These are phyloP conservation scores for Autographa pulchrina DNA, from an alignment of 2,888 invertebrate species.

Conservation along the genomic window DNA sequence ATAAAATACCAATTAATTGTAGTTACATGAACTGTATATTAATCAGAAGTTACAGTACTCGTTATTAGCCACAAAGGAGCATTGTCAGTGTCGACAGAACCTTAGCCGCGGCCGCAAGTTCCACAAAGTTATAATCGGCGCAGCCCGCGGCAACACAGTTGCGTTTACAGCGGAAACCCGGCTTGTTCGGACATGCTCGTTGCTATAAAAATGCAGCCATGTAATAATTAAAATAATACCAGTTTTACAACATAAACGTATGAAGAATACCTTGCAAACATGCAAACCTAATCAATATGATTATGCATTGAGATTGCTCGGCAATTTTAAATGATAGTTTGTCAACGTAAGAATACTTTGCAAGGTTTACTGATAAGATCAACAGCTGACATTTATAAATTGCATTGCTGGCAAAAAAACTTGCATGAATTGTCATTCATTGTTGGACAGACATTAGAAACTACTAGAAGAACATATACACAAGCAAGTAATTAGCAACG, in stretches of 20 bases:
- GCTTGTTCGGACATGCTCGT: conserved; percentile 38
- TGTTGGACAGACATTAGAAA: conserved; percentile 4
- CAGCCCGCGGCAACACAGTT: conserved; percentile 43
- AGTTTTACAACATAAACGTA: conserved; percentile 25
- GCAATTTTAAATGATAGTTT: not conserved
- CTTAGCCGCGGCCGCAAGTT: conserved; percentile 31
- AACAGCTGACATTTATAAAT: not conserved
- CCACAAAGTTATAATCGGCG: conserved; percentile 45
- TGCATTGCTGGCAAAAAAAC: not conserved
- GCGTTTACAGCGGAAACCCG: conserved; percentile 56
- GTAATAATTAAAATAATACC: conserved; percentile 49
- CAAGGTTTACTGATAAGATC: conserved; percentile 11
- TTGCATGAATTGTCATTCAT: conserved; percentile 2
- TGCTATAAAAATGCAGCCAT: conserved; percentile 46
- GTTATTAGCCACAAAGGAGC: conserved; percentile 32
- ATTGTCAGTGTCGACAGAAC: conserved; percentile 27
- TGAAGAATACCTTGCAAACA: conserved; percentile 29
- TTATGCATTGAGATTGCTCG: conserved; percentile 12
- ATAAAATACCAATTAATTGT: conserved; percentile 8
- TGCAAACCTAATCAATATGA: conserved; percentile 28
- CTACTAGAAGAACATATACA: not conserved
- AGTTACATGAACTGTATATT: not conserved
- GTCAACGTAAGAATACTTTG: conserved; percentile 1
- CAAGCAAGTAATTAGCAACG: not conserved
- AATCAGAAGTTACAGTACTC: conserved; percentile 3